These are phyloP conservation scores for Proterorhinus semilunaris DNA, from an alignment of 2,113 vertebrate species.

Conservation along the genomic window DNA sequence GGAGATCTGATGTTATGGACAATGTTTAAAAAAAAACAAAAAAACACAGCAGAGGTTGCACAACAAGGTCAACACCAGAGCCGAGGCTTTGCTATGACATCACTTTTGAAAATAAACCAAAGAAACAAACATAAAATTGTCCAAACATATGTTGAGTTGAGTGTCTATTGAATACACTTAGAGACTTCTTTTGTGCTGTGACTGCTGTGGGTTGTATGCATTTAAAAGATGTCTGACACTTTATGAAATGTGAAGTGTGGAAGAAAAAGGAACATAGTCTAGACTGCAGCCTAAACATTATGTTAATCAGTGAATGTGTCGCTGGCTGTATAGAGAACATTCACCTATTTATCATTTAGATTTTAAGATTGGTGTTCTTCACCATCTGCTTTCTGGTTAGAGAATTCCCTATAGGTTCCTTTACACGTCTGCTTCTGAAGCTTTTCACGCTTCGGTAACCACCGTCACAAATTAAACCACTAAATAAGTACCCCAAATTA, in stretches of 20 bases:
- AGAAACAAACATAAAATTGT: conserved; percentile 9
- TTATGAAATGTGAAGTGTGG: no score
- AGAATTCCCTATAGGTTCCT: no score
- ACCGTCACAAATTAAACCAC: no score
- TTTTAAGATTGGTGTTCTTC: no score
- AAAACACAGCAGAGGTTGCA: conserved; percentile 38
- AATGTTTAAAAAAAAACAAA: conserved; percentile 16
- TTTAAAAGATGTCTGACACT: neutral
- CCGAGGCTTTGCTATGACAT: conserved; percentile 50
- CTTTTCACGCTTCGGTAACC: no score
- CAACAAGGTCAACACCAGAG: conserved; percentile 49
- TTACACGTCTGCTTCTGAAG: no score
- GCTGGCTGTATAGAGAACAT: neutral
- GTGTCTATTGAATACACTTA: neutral
- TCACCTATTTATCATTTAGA: neutral
- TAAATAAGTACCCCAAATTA: no score
- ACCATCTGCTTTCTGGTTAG: no score
- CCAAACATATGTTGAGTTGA: conserved; percentile 2
- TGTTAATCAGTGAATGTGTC: neutral
- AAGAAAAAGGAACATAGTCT: neutral
- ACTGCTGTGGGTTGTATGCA: neutral
- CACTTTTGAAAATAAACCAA: conserved; percentile 36
- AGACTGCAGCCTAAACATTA: neutral
- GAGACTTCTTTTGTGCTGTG: neutral
- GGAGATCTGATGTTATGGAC: conserved; percentile 51